phyloP scores from a whole-genome alignment of 2,113 vertebrate species.

The Rhinogobius similis region DNA sequence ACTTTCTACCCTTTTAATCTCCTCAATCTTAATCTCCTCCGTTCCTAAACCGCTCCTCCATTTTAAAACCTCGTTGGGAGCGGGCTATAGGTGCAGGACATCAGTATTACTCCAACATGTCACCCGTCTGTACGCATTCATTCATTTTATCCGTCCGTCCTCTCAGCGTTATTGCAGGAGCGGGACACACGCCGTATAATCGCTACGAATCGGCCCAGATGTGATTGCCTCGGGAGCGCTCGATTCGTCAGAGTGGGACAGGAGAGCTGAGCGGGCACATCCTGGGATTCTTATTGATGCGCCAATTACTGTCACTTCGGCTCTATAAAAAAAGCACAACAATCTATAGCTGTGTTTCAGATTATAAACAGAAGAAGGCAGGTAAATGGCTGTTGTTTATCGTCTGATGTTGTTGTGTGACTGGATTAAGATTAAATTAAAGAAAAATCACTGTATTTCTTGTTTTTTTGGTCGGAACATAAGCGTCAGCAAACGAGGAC shows the following conservation, averaged over 20 bases:
- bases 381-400: background rate
- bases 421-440: too few species aligned
- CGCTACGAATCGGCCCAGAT: slow-evolving; percentile 47
- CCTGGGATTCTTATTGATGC: slow-evolving; percentile 52
- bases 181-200: slow-evolving; percentile 34
- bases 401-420: too few species aligned
- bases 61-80: background rate
- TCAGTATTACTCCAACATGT: background rate
- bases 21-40: background rate
- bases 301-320: slow-evolving; percentile 57
- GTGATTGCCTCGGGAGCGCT: slow-evolving; percentile 31
- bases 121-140: background rate
- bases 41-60: background rate
- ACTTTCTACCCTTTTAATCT: background rate
- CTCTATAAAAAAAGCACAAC: background rate
- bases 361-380: background rate
- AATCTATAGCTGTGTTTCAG: background rate
- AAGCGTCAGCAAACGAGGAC: too few species aligned
- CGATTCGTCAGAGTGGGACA: slow-evolving; percentile 48
- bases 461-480: too few species aligned
- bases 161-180: slow-evolving; percentile 45
- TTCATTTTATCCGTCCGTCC: slow-evolving; percentile 30
- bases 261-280: slow-evolving; percentile 50
- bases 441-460: too few species aligned
- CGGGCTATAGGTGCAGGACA: too few species aligned